Evolutionary conservation across 1,140 invertebrate species (phyloP).

Genomic region (Euwallacea similis): DNA sequence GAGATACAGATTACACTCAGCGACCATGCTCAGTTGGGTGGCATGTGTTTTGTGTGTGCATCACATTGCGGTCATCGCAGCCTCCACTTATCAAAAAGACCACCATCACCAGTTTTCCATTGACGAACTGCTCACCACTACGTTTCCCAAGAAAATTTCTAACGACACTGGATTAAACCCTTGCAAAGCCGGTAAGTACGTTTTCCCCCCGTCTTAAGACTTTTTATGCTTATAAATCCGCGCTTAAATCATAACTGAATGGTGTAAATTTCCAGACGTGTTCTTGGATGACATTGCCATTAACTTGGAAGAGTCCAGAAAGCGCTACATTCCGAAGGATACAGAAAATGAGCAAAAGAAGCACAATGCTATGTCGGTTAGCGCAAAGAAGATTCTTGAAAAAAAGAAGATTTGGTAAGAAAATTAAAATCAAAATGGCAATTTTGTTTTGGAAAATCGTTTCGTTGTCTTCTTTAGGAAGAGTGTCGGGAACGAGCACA

Average conservation of each 20-base stretch:
- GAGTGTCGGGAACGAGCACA: background rate
- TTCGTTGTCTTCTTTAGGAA: too few species aligned
- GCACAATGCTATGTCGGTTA: slow-evolving; percentile 23
- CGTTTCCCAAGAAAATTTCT: slow-evolving; percentile 50
- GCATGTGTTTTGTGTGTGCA: slow-evolving; percentile 28
- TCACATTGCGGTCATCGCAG: slow-evolving; percentile 6
- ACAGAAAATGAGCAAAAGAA: slow-evolving; percentile 22
- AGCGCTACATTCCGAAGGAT: slow-evolving; percentile 15
- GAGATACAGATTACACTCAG: slow-evolving; percentile 33
- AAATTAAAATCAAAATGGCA: too few species aligned
- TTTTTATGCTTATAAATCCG: too few species aligned
- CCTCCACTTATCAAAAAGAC: background rate
- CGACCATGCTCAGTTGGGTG: slow-evolving; percentile 26
- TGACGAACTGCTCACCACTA: slow-evolving; percentile 46
- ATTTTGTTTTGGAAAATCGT: too few species aligned
- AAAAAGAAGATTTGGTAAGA: slow-evolving; percentile 33
- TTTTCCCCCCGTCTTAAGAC: background rate
- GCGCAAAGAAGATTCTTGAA: slow-evolving; percentile 29
- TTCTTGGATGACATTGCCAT: slow-evolving; percentile 35
- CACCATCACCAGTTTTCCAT: slow-evolving; percentile 28
- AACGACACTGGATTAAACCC: slow-evolving; percentile 57
- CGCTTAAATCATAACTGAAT: too few species aligned
- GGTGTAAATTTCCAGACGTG: slow-evolving; percentile 11
- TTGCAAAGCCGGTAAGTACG: slow-evolving; percentile 53
- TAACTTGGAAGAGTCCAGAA: slow-evolving; percentile 19